A percentile compares a stretch with the other conserved stretches of the same genome.
These are phyloP conservation scores for Tetranychus truncatus DNA, from an alignment of 2,888 invertebrate species.

Conservation along the genomic window DNA sequence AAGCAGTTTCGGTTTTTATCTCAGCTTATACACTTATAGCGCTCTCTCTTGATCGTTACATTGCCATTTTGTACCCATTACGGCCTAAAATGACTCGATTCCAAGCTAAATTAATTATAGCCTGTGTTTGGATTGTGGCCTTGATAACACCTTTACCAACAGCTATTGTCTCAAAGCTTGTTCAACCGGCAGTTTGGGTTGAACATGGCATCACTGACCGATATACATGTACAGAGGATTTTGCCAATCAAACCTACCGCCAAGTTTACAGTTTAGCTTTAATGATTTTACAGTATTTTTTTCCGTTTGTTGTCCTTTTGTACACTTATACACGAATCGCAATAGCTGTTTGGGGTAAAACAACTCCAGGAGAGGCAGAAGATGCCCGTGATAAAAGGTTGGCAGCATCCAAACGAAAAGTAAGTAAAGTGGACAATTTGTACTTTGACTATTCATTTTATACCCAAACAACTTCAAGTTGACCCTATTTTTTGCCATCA, in stretches of 20 bases:
- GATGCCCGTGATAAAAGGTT: conserved; percentile 59
- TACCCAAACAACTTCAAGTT: no score
- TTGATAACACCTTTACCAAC: conserved; percentile 61
- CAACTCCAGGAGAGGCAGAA: conserved; percentile 71
- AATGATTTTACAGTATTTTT: conserved; percentile 60
- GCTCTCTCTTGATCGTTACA: conserved; percentile 71
- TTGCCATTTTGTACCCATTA: conserved; percentile 73
- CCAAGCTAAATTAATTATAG: conserved; percentile 49
- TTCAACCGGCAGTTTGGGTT: conserved; percentile 19
- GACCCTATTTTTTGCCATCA: no score
- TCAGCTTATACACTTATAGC: conserved; percentile 72
- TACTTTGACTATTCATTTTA: no score
- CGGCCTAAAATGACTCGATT: conserved; percentile 57
- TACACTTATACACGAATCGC: conserved; percentile 72
- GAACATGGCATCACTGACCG: conserved; percentile 7
- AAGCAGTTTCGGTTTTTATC: conserved; percentile 35
- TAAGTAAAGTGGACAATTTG: conserved; percentile 33
- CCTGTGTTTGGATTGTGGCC: conserved; percentile 54
- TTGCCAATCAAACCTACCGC: conserved; percentile 23
- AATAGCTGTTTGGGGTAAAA: conserved; percentile 53
- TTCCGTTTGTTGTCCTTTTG: conserved; percentile 58
- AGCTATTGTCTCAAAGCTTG: conserved; percentile 47
- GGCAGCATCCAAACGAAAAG: conserved; percentile 70
- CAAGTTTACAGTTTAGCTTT: conserved; percentile 54
- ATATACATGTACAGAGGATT: conserved; percentile 39